Conservation (phyloP, 2,113 vertebrate species). For the Pleuronectes platessa region DNA sequence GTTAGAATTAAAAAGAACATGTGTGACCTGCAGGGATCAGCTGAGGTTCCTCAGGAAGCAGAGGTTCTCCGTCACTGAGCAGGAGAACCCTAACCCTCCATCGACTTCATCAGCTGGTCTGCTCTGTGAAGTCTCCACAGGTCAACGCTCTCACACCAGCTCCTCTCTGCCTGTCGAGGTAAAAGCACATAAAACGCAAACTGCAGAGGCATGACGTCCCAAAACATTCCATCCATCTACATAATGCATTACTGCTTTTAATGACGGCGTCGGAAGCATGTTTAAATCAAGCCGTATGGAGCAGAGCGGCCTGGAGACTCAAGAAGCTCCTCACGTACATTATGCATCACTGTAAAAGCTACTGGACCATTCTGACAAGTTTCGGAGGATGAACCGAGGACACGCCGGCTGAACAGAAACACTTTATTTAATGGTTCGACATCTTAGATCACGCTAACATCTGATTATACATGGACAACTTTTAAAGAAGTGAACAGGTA, state of each 20-base stretch:
- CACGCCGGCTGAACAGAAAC: not conserved
- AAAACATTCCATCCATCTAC: conserved; percentile 17
- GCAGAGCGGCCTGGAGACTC: not conserved
- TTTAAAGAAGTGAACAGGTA: too few species aligned
- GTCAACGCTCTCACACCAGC: too few species aligned
- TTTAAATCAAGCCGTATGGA: conserved; percentile 18
- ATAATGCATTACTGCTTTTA: conserved; percentile 37
- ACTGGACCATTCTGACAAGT: not conserved
- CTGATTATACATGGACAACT: not conserved
- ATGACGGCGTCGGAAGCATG: not conserved
- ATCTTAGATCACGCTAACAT: not conserved
- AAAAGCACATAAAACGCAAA: not conserved
- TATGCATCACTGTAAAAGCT: conserved; percentile 45
- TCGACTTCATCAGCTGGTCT: too few species aligned
- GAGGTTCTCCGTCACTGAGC: too few species aligned
- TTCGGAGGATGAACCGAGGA: conserved; percentile 3
- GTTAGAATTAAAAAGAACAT: too few species aligned
- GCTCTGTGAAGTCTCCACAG: too few species aligned
- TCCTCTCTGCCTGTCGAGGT: not conserved
- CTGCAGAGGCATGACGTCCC: not conserved
- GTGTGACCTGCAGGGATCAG: not conserved
- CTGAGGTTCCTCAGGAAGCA: not conserved
- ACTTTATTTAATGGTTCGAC: too few species aligned
- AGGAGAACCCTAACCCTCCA: too few species aligned
- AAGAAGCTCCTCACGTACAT: conserved; percentile 13